Base-by-base conservation (phyloP, 2,888 invertebrate species). In the Dioctria rufipes region DNA sequence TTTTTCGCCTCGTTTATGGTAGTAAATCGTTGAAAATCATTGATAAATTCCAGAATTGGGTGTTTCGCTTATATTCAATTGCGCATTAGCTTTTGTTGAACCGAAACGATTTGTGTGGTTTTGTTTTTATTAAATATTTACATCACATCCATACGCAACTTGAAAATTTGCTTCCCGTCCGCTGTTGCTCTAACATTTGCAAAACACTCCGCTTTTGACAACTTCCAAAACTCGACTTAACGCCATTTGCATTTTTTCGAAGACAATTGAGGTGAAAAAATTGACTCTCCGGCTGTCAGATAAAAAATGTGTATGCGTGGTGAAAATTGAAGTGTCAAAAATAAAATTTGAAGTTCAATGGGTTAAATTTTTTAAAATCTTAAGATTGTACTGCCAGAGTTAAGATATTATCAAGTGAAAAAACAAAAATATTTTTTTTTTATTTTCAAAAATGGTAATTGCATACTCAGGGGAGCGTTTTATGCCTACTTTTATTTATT, bases 171-270 rank as follows among this genome's bases (percentile, higher is more conserved):
- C 11, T 11, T 11, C 11, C 37, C 37, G 6, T 25, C 39, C 25
- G 63, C 8, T 4, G 39, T 9, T 37, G 25, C 25, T 25, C 25
- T 61, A 25, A 43, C 46, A 11, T 8, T 58, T 6, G 3, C 39
- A 4, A 6, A 9, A 42, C n/a, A 66, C 42, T 42, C 42, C 46
- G 43, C 63, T 63, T 63, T 66, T 66, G 66, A 66, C 66, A 66
- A 66, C 66, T 46, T n/a, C 46, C 43, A 46, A 42, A 66, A 66
- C 66, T 43, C 66, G 46, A 66, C 66, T 66, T 46, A 61, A 66
- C 66, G 66, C 66, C 66, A 66, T 66, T 66, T 66, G 66, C 66
- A 66, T 66, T 66, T 66, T 66, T 66, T 13, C n/a, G 46, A 66
- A 43, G 46, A 66, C 13, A 43, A 8, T 43, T 43, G 43, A 3